Conservation (phyloP, 2,113 vertebrate genomes). For the Dolichotis patagonum region DNA sequence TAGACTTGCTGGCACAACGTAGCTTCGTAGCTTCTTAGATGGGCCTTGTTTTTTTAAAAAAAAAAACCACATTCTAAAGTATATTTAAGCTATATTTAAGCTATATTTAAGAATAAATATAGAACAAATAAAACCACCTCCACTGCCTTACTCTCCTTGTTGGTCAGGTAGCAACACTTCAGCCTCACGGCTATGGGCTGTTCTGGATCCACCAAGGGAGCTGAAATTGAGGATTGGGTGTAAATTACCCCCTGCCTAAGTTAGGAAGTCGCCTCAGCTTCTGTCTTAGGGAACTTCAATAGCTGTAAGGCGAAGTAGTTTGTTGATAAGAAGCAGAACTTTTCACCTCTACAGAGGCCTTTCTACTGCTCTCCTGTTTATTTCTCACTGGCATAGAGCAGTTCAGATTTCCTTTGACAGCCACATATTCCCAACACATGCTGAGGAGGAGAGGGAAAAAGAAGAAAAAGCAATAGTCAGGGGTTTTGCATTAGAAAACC, state of each 20-base stretch:
- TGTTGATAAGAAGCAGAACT: not conserved
- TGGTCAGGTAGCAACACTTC: not conserved
- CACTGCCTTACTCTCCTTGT: not conserved
- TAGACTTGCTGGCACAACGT: not conserved
- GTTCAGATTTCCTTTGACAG: not conserved
- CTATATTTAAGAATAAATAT: no score
- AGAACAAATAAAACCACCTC: not conserved
- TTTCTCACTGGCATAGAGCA: not conserved
- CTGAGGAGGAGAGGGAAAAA: not conserved
- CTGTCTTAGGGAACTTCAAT: not conserved
- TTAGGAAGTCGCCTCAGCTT: not conserved
- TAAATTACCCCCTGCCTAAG: not conserved
- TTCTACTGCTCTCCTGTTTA: not conserved
- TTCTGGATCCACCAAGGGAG: not conserved
- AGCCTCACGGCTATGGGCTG: not conserved
- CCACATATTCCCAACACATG: not conserved
- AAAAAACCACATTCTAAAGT: not conserved
- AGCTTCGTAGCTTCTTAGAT: not conserved
- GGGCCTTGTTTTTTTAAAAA: not conserved
- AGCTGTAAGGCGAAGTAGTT: not conserved
- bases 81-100: not conserved
- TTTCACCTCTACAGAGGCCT: not conserved
- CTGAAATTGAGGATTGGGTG: not conserved
- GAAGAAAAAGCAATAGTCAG: not conserved
- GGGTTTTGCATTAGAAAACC: not conserved